Base-by-base conservation (phyloP, 2,888 invertebrate genomes). In the Lasiommata megera region DNA sequence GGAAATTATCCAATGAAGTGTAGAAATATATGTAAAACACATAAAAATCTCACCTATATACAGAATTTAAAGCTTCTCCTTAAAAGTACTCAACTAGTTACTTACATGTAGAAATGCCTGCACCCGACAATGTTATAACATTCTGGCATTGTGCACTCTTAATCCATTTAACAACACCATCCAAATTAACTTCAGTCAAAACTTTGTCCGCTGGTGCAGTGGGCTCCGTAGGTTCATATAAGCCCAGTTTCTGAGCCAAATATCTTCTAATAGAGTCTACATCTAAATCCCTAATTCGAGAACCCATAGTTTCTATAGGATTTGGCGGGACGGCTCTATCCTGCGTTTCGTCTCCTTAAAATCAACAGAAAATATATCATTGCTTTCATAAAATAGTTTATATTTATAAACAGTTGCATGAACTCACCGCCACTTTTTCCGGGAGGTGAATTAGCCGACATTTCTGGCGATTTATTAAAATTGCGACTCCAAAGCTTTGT, bases 91-190 rank as follows among this genome's bases (percentile, higher is more conserved):
- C n/a, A n/a, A n/a, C n/a, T n/a, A n/a, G n/a, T 58, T 38, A 92
- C 94, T 93, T 92, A 97, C 97, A 96, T 46, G 99, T 99, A 1
- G 98, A 98, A 74, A 99, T 98, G 51, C 99, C 99, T 67, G 99
- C 99, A 61, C 99, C 99, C 60, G 97, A 95, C 94, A 99, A 94
- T 0, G 97, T 97, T 57, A 99, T 95, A 56, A 99, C 94, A 70
- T 97, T 97, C 77, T 94, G 94, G 75, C 96, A 96, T 63, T 94
- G 93, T 38, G 93, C 93, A 59, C 93, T 93, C 68, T 95, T 93
- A 65, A 98, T 96, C 84, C 95, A 96, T 54, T 94, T 93, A 0
- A 94, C 94, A 53, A 98, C 88, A 1, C 96, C 96, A 67, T 96
- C 95, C 63, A 97, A 85, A 53, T 92, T 93, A 37, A 95, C 88